Conservation (phyloP, 2,888 invertebrate genomes). For the Acrobasis consociella region DNA sequence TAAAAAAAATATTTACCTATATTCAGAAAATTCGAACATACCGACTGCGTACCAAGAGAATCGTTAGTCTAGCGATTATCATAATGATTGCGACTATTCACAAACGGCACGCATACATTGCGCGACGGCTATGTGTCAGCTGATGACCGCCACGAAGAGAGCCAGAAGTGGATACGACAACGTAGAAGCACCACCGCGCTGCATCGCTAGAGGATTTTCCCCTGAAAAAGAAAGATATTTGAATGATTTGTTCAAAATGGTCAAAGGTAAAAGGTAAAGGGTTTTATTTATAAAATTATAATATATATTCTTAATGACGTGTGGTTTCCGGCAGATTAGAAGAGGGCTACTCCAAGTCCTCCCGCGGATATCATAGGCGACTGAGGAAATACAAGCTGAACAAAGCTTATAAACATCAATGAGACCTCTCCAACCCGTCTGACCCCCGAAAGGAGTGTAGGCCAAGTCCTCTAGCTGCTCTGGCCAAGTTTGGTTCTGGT, state of each 20-base stretch:
- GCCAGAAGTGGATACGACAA: constrained; percentile 60
- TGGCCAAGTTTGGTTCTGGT: too few relatives aligned
- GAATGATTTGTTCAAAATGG: constrained; percentile 14
- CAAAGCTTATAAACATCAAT: too few relatives aligned
- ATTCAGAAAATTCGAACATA: constrained; percentile 16
- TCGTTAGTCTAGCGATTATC: constrained; percentile 43
- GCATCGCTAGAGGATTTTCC: constrained; percentile 79
- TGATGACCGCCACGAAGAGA: constrained; percentile 49
- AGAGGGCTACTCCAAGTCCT: too few relatives aligned
- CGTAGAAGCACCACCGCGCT: constrained; percentile 64
- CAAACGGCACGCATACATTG: constrained; percentile 54
- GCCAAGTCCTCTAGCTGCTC: too few relatives aligned
- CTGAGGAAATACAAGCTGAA: too few relatives aligned
- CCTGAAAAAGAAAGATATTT: constrained; percentile 54
- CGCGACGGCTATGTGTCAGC: constrained; percentile 75
- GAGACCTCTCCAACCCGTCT: too few relatives aligned
- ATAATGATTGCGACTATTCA: constrained; percentile 41
- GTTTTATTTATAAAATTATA: too few relatives aligned
- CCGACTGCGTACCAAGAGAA: constrained; percentile 32
- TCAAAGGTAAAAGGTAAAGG: background rate
- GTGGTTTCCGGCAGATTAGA: too few relatives aligned
- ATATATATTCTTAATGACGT: too few relatives aligned
- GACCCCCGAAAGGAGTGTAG: too few relatives aligned
- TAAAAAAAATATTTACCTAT: background rate
- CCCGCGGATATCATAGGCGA: too few relatives aligned